A percentile compares a stretch with the other conserved stretches of the same genome.
Conservation (phyloP, 1,140 invertebrate species). For the Hetaerina americana region DNA sequence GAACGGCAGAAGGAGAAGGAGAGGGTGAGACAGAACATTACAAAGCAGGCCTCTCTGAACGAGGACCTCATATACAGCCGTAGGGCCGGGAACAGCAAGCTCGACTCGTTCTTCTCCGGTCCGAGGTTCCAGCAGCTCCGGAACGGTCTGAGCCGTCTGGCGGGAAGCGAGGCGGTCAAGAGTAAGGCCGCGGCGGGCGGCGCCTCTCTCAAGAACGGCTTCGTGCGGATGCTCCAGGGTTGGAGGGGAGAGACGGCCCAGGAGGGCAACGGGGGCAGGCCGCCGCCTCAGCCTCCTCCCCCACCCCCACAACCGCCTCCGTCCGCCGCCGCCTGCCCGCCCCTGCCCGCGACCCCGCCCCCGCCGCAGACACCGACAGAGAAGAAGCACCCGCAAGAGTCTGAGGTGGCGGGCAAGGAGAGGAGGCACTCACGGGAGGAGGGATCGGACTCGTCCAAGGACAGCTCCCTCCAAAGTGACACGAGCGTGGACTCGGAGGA, state of each 20-base stretch:
- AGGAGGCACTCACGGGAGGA: conserved; percentile 61
- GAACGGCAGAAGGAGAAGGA: conserved; percentile 73
- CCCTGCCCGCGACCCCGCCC: conserved; percentile 11
- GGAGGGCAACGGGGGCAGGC: neutral
- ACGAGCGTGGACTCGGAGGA: conserved; percentile 87
- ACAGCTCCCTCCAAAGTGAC: conserved; percentile 81
- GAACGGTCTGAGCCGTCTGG: conserved; percentile 52
- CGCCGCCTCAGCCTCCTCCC: neutral
- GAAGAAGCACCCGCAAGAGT: conserved; percentile 24
- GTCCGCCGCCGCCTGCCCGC: conserved; percentile 6
- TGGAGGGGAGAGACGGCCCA: conserved; percentile 43
- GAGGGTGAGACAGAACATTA: conserved; percentile 66
- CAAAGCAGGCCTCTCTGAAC: conserved; percentile 76
- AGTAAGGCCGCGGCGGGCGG: conserved; percentile 36
- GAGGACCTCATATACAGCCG: conserved; percentile 66
- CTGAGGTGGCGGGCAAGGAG: conserved; percentile 29
- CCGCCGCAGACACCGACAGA: conserved; percentile 18
- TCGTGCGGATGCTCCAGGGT: conserved; percentile 60
- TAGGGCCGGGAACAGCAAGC: conserved; percentile 31
- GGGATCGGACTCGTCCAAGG: conserved; percentile 80
- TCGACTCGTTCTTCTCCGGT: conserved; percentile 58
- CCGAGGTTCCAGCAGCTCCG: conserved; percentile 68
- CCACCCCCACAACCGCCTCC: neutral
- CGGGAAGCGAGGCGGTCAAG: conserved; percentile 2
- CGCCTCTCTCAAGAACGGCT: conserved; percentile 47